Evolutionary conservation across 2,797 vertebrate genomes (phyloP).

Genomic region (Channa striata): DNA sequence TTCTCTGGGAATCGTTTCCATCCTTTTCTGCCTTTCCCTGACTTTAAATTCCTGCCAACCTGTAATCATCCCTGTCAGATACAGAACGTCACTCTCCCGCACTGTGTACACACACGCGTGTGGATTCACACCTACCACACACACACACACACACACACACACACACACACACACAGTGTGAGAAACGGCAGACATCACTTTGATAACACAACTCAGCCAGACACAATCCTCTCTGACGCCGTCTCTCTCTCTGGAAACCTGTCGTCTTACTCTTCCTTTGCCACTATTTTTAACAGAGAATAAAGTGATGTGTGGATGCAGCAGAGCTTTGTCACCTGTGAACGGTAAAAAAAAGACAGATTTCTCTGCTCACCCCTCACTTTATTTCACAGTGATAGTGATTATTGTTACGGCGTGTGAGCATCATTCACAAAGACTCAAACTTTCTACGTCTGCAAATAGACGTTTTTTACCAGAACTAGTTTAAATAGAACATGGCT

Average conservation of each 20-base stretch:
- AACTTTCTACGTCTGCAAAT: neutral
- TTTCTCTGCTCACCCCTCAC: neutral
- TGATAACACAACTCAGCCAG: slow-evolving; percentile 40
- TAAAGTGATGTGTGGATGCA: neutral
- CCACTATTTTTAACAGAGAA: neutral
- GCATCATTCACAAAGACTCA: too few species aligned
- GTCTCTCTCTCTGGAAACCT: slow-evolving; percentile 2
- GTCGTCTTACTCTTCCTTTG: neutral
- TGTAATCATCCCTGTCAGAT: slow-evolving; percentile 60
- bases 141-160: neutral
- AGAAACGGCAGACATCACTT: slow-evolving; percentile 51
- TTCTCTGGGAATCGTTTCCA: neutral
- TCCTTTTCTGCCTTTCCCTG: slow-evolving; percentile 2
- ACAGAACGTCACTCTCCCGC: slow-evolving; percentile 37
- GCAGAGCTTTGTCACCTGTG: slow-evolving; percentile 10
- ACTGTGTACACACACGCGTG: slow-evolving; percentile 7
- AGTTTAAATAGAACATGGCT: neutral
- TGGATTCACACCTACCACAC: too few species aligned
- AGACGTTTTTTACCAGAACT: neutral
- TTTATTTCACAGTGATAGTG: neutral
- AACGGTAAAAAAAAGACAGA: slow-evolving; percentile 1
- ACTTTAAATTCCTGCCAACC: slow-evolving; percentile 49
- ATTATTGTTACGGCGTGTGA: neutral
- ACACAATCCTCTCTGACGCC: slow-evolving; percentile 10
- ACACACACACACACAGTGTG: neutral